Percentiles rank a stretch among this genome's conserved stretches.
phyloP scores from a whole-genome alignment of 2,888 invertebrate species.

The Panzeria rudis region DNA sequence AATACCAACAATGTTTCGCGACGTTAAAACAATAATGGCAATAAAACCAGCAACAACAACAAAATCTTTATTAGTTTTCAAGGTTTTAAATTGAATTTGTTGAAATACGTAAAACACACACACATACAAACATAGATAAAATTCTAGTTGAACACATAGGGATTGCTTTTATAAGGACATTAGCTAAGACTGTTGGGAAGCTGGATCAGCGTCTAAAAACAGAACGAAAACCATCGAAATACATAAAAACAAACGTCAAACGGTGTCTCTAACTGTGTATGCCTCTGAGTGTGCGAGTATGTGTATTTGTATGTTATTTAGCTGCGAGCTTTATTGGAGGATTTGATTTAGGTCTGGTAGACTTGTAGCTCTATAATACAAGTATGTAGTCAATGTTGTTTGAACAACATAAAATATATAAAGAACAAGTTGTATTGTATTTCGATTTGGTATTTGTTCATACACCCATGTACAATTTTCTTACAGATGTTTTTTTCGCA shows the following conservation, averaged over 20 bases:
- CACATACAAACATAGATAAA: no score
- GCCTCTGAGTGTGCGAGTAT: slow-evolving; percentile 9
- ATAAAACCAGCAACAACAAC: slow-evolving; percentile 2
- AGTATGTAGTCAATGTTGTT: slow-evolving; percentile 41
- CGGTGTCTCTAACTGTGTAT: slow-evolving; percentile 11
- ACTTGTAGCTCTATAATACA: slow-evolving; percentile 4
- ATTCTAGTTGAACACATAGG: slow-evolving; percentile 18
- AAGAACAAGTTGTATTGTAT: slow-evolving; percentile 50
- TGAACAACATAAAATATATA: slow-evolving; percentile 45
- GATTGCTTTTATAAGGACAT: slow-evolving; percentile 59
- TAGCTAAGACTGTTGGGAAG: slow-evolving; percentile 52
- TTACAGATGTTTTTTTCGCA: slow-evolving; percentile 36
- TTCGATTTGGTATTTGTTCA: slow-evolving; percentile 9
- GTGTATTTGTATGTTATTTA: slow-evolving; percentile 12
- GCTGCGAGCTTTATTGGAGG: slow-evolving; percentile 33
- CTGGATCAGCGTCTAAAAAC: slow-evolving; percentile 40
- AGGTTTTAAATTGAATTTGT: slow-evolving; percentile 65
- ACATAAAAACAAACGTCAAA: slow-evolving; percentile 24
- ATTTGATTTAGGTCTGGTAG: slow-evolving; percentile 53
- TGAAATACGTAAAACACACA: background rate
- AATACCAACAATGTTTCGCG: slow-evolving; percentile 52
- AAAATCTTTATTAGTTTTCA: slow-evolving; percentile 56
- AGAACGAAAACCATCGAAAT: background rate
- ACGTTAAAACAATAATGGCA: background rate
- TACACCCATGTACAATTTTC: slow-evolving; percentile 28